Conservation (phyloP, 2,888 invertebrate genomes). For the Cephus pulcher region DNA sequence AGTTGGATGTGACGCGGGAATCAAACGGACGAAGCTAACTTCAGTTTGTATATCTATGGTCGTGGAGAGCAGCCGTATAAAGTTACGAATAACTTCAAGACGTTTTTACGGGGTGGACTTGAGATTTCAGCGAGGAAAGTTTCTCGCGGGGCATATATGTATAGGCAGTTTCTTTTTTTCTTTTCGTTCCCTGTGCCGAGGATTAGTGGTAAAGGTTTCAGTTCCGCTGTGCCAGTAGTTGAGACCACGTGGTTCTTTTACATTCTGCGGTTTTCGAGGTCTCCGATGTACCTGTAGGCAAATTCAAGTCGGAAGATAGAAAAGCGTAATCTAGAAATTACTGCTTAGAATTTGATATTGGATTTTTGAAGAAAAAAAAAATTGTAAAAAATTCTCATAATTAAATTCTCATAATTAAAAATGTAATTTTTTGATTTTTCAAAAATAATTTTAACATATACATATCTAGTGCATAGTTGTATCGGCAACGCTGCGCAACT, state of each 20-base stretch:
- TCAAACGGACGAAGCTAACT: background rate
- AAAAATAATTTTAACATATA: background rate
- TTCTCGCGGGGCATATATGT: background rate
- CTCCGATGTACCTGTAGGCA: background rate
- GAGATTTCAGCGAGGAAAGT: constrained; percentile 15
- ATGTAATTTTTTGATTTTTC: too few relatives aligned
- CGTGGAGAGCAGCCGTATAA: background rate
- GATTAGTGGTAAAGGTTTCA: constrained; percentile 11
- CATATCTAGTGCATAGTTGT: background rate
- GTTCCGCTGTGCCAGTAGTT: background rate
- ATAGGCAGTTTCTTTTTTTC: background rate
- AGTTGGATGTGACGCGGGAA: background rate
- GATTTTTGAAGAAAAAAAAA: background rate
- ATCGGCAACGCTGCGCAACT: background rate
- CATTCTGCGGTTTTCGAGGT: constrained; percentile 47
- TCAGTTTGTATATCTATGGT: background rate
- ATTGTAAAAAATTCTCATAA: too few relatives aligned
- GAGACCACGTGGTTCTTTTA: constrained; percentile 37
- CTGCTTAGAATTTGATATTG: background rate
- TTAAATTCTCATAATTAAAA: too few relatives aligned
- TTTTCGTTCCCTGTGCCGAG: background rate
- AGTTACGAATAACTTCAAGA: background rate
- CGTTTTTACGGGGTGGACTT: constrained; percentile 7
- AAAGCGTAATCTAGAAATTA: background rate
- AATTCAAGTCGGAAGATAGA: background rate